Evolutionary conservation across 2,888 invertebrate species (phyloP), one percentile per base, ranked within the genome.

Genomic region (Griposia aprilina): DNA sequence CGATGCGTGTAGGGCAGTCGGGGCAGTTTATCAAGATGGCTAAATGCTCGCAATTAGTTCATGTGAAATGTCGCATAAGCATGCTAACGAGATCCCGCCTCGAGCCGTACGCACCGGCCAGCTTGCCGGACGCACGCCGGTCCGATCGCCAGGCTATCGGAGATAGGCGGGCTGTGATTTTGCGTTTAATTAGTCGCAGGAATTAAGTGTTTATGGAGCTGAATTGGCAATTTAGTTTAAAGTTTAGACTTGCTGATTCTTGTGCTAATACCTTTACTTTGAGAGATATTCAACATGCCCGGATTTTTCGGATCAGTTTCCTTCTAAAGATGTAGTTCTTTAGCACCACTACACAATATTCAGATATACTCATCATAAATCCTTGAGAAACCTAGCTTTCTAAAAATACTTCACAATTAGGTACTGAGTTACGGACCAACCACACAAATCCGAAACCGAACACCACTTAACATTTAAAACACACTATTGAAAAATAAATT

Each of bases 31-130:
- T 97, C 96, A 94, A 95, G 94, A 96, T 95, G 95, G 95, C 96
- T 96, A 96, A 96, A 96, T 94, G 95, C 94, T 94, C 91, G 95
- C 96, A 96, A 97, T 96, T 97, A 96, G 96, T 94, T 91, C 93
- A 94, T 95, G 96, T 95, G 96, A 97, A 97, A 97, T 96, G 96
- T 97, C 96, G 94, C 96, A 94, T 94, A 93, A 91, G 93, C 95
- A 94, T 95, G 96, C 96, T 97, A 97, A 97, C 96, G 96, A 97
- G 95, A 94, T 94, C 94, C 93, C 93, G 93, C 91, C 92, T 91
- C 91, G 91, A 91, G 93, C 59, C 92, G 90, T 89, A 90, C 91
- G 91, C 89, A 89, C 41, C 89, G 90, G 65, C 67, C 79, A 55
- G 82, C 71, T 76, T 62, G 65, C 87, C 81, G 84, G 81, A 83